Conservation (phyloP, 2,113 vertebrate genomes). For the Malaclemys terrapin region DNA sequence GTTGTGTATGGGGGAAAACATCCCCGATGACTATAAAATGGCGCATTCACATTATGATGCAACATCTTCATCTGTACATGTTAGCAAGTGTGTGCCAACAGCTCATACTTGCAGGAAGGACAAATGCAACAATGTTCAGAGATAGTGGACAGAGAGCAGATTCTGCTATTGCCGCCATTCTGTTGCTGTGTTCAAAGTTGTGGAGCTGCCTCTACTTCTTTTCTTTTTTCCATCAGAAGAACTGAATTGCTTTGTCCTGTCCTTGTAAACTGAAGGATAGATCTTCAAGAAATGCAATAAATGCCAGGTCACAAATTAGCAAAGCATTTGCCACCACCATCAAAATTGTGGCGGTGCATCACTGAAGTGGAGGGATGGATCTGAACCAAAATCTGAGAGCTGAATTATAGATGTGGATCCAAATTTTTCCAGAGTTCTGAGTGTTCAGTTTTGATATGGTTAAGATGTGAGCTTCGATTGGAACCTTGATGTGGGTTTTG, state of each 20-base stretch:
- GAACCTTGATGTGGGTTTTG: not conserved
- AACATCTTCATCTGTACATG: slow-evolving; percentile 6
- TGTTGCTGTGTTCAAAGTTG: not conserved
- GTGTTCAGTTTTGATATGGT: not conserved
- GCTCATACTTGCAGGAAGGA: slow-evolving; percentile 43
- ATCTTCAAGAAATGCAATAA: not conserved
- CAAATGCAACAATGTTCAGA: not conserved
- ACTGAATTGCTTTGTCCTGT: not conserved
- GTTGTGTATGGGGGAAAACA: slow-evolving; percentile 32
- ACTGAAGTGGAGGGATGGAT: not conserved
- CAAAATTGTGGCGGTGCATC: not conserved
- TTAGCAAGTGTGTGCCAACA: slow-evolving; percentile 48
- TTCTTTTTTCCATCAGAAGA: not conserved
- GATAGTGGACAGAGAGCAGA: not conserved
- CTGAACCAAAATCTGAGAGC: not conserved
- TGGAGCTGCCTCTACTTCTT: not conserved
- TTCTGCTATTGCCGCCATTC: not conserved
- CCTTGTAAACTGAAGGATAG: not conserved
- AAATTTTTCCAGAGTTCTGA: not conserved
- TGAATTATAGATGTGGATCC: not conserved
- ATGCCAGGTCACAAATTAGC: not conserved
- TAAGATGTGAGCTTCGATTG: not conserved
- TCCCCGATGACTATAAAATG: not conserved
- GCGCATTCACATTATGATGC: not conserved
- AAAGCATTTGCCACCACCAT: not conserved